Evolutionary conservation across 2,888 invertebrate species (phyloP), one percentile per base, ranked within the genome.

Genomic region (Hydropsyche betteni): DNA sequence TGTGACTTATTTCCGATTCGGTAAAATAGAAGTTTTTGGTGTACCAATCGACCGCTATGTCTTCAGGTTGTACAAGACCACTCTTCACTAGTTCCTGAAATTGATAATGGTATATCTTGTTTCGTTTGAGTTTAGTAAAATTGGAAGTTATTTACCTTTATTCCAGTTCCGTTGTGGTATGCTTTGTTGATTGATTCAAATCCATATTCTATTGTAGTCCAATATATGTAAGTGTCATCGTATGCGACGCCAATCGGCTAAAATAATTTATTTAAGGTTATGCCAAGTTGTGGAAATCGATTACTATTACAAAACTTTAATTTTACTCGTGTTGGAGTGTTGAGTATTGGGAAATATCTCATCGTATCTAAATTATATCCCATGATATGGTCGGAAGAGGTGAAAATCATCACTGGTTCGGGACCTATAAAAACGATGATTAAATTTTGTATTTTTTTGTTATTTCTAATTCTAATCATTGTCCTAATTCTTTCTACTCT

Each of bases 1-100:
- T 92, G 81, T 91, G 90, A 14, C 90, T 89, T 80, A 90, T 86
- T 52, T 88, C 88, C 0, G 90, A 88, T 82, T 96, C 96, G 2
- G 92, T 92, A 82, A 95, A 94, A 84, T 95, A 96, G 55, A 96
- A 88, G 82, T 95, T 94, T 0, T 90, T 90, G 0, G 93, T 94
- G 6, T 93, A 82, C 91, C 91, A 93, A 83, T 95, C 95, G 33
- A 94, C 85, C 0, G 92, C 91, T 74, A 95, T 85, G 80, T 93
- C 93, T 78, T 94, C 94, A 0, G 94, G 93, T 4, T 89, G 87
- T 76, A 90, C 90, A 0, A 95, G 82, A 0, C 95, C 94, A 79
- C 90, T 84, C 5, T 90, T 89, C 1, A 91, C 87, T 34, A 92
- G 77, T 0, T 89, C 85, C 89, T 89, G 81, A 64, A 82, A 80